Evolutionary conservation across 2,797 vertebrate genomes (phyloP).

Genomic region (Okamejei kenojei): DNA sequence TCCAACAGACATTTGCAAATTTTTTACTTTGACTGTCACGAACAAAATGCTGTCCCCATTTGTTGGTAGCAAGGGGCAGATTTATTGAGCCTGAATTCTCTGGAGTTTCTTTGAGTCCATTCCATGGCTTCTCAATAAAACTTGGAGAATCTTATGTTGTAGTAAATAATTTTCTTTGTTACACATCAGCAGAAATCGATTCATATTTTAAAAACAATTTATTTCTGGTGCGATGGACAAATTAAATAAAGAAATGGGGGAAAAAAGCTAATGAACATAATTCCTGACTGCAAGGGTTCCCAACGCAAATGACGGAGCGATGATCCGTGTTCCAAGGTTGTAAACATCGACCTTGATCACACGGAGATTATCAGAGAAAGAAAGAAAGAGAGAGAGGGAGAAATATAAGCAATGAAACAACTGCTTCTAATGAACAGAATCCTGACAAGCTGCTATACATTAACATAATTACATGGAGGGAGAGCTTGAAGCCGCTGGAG

Average conservation of each 20-base stretch:
- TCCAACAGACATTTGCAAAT: not conserved
- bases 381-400: not conserved
- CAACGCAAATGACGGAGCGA: not conserved
- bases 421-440: constrained; percentile 62
- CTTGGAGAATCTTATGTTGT: not conserved
- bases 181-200: not conserved
- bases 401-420: constrained; percentile 56
- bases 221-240: not conserved
- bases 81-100: not conserved
- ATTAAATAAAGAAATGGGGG: not conserved
- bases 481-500: constrained; percentile 44
- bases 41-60: not conserved
- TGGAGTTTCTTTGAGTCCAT: not conserved
- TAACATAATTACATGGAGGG: constrained; percentile 76
- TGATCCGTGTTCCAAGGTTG: constrained; percentile 25
- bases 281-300: not conserved
- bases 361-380: constrained; percentile 27
- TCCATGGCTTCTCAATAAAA: not conserved
- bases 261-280: not conserved
- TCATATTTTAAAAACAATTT: not conserved
- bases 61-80: not conserved
- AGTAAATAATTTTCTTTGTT: not conserved
- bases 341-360: constrained; percentile 31
- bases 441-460: constrained; percentile 62
- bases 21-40: not conserved